Evolutionary conservation across 2,797 vertebrate genomes (phyloP).

Genomic region (Sebastes miniatus): DNA sequence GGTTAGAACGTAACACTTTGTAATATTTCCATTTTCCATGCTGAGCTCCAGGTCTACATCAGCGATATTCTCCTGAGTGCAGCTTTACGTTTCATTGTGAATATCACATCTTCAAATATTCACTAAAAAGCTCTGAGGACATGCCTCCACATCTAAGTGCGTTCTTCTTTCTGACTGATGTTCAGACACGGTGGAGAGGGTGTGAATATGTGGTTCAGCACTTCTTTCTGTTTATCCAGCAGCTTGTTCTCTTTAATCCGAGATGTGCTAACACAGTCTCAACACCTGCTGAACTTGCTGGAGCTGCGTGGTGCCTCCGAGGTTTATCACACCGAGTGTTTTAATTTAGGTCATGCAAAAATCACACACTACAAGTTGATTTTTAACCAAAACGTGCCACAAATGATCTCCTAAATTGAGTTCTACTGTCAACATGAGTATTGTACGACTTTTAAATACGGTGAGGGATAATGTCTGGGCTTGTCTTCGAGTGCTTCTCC

Average conservation of each 20-base stretch:
- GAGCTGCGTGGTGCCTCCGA: background rate
- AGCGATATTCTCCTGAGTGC: background rate
- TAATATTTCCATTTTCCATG: background rate
- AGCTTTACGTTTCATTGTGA: constrained; percentile 10
- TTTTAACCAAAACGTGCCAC: background rate
- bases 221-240: constrained; percentile 59
- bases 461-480: background rate
- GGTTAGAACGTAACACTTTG: background rate
- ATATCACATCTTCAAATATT: background rate
- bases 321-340: background rate
- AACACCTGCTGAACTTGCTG: constrained; percentile 39
- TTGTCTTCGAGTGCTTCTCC: background rate
- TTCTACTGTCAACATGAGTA: background rate
- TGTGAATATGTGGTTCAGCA: constrained; percentile 38
- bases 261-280: constrained; percentile 17
- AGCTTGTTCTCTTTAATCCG: constrained; percentile 49
- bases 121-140: constrained; percentile 5
- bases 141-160: background rate
- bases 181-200: background rate
- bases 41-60: background rate
- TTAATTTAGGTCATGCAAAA: constrained; percentile 11
- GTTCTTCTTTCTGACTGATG: constrained; percentile 15
- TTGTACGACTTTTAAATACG: background rate
- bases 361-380: background rate
- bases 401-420: background rate